A percentile compares a stretch with the other conserved stretches of the same genome.
phyloP scores from a whole-genome alignment of 2,888 invertebrate species.

The Germaria angustata region DNA sequence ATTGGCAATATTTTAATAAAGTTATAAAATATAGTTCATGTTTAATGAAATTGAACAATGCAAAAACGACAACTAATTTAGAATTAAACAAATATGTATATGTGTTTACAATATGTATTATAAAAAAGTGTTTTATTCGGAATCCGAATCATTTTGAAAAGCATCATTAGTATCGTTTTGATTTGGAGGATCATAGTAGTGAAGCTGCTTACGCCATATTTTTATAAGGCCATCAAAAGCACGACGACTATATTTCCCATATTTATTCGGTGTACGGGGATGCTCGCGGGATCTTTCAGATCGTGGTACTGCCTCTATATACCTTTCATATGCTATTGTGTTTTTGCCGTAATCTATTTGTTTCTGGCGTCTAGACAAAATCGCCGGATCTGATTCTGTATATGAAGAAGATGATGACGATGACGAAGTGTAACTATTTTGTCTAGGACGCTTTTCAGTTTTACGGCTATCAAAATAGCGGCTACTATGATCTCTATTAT shows the following conservation, averaged over 20 bases:
- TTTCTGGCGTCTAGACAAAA: slow-evolving; percentile 90
- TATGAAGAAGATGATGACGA: slow-evolving; percentile 73
- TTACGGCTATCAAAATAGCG: slow-evolving; percentile 68
- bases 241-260: slow-evolving; percentile 91
- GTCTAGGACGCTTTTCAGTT: slow-evolving; percentile 75
- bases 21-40: neutral
- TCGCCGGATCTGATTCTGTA: slow-evolving; percentile 85
- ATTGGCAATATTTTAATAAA: neutral
- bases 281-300: slow-evolving; percentile 85
- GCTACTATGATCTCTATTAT: slow-evolving; percentile 13
- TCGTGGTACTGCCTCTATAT: slow-evolving; percentile 85
- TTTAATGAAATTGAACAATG: neutral
- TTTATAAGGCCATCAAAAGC: slow-evolving; percentile 95
- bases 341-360: slow-evolving; percentile 98
- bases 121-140: slow-evolving; percentile 32
- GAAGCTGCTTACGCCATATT: slow-evolving; percentile 92
- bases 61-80: neutral
- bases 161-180: slow-evolving; percentile 41
- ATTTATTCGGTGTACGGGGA: slow-evolving; percentile 94
- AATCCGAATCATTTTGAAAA: slow-evolving; percentile 52
- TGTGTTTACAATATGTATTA: neutral
- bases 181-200: slow-evolving; percentile 86
- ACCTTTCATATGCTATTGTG: slow-evolving; percentile 91
- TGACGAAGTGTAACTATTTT: slow-evolving; percentile 76
- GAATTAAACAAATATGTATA: neutral